phyloP scores from a whole-genome alignment of 1,140 invertebrate genomes.

The Aphis gossypii region DNA sequence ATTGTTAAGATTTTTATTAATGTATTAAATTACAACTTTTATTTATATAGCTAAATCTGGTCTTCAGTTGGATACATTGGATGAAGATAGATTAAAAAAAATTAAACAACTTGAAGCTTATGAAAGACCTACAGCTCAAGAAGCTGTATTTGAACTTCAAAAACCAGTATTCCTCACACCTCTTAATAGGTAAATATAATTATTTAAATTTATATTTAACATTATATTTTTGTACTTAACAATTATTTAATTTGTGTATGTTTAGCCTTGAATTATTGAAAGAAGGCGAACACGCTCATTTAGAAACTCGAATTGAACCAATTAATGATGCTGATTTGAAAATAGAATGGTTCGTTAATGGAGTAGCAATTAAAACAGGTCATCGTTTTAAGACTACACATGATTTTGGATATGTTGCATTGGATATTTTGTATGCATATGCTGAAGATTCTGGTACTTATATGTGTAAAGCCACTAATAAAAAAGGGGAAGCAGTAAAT shows the following conservation, averaged over 20 bases:
- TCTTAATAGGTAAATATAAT: constrained; percentile 70
- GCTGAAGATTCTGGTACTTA: constrained; percentile 94
- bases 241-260: constrained; percentile 51
- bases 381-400: constrained; percentile 89
- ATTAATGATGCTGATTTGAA: constrained; percentile 93
- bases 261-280: constrained; percentile 78
- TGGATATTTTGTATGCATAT: constrained; percentile 93
- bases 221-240: background rate
- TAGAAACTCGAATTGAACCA: constrained; percentile 94
- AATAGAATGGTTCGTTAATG: constrained; percentile 96
- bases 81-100: constrained; percentile 86
- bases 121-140: constrained; percentile 76
- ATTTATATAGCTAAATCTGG: constrained; percentile 76
- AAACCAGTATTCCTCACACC: constrained; percentile 88
- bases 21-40: constrained; percentile 52
- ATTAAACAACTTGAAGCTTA: constrained; percentile 87
- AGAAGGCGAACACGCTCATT: constrained; percentile 90
- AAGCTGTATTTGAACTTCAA: constrained; percentile 79
- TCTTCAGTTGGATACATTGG: constrained; percentile 85
- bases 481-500: constrained; percentile 90
- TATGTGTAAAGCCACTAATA: constrained; percentile 92
- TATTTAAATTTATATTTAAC: background rate
- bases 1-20: background rate
- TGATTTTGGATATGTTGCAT: constrained; percentile 94
- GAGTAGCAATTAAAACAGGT: constrained; percentile 78